These are phyloP conservation scores for Romanogobio albipinnatus DNA, from an alignment of 2,113 vertebrate genomes.

Conservation along the genomic window DNA sequence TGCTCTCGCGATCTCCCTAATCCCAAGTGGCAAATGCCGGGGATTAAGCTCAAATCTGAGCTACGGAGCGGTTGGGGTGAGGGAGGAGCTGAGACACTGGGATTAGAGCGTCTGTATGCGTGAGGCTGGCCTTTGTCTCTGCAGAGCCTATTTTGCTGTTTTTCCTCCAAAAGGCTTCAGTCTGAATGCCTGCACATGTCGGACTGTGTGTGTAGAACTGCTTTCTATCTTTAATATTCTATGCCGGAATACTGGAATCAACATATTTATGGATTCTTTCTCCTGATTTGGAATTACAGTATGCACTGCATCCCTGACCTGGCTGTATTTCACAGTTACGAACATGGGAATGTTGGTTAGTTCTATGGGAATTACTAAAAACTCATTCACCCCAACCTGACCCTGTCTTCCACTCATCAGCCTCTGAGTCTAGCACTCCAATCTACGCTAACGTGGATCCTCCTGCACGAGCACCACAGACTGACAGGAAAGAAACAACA, in stretches of 20 bases:
- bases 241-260: neutral
- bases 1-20: constrained; percentile 45
- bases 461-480: constrained; percentile 78
- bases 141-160: constrained; percentile 7
- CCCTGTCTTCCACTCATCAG: constrained; percentile 12
- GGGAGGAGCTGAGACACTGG: constrained; percentile 21
- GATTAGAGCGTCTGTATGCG: constrained; percentile 51
- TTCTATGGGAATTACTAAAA: neutral
- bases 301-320: neutral
- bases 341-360: constrained; percentile 9
- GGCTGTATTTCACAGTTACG: constrained; percentile 11
- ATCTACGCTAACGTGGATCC: constrained; percentile 43
- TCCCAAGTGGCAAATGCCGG: constrained; percentile 47
- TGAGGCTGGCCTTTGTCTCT: constrained; percentile 39
- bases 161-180: neutral
- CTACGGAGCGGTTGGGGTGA: constrained; percentile 30
- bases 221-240: neutral
- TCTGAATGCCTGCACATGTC: neutral
- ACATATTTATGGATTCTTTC: constrained; percentile 8
- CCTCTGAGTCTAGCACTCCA: constrained; percentile 59
- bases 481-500: constrained; percentile 82
- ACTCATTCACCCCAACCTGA: constrained; percentile 11
- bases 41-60: constrained; percentile 53
- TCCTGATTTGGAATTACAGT: constrained; percentile 9
- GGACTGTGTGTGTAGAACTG: neutral